Percentiles rank a stretch among this genome's conserved stretches.
Conservation (phyloP, 2,888 invertebrate genomes). For the Dermolepida albohirtum region DNA sequence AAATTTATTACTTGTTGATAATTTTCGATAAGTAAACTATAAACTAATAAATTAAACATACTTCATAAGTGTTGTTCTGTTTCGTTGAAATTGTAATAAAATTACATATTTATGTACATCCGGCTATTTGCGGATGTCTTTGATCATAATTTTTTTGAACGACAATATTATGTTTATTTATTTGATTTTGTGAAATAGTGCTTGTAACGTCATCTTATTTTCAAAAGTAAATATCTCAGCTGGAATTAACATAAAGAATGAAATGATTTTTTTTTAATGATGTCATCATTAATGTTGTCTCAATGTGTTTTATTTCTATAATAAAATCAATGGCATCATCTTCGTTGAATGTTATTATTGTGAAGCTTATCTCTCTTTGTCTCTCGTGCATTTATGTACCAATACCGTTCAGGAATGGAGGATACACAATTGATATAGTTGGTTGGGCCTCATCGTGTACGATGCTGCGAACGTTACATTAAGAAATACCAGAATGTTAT, state of each 20-base stretch:
- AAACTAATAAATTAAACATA: too few relatives aligned
- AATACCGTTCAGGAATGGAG: conserved; percentile 15
- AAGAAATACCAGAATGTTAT: conserved; percentile 41
- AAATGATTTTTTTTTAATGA: conserved; percentile 23
- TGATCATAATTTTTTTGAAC: too few relatives aligned
- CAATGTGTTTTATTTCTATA: conserved; percentile 30
- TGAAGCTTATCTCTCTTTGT: conserved; percentile 16
- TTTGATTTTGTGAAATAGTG: too few relatives aligned
- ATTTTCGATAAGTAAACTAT: too few relatives aligned
- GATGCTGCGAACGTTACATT: conserved; percentile 31
- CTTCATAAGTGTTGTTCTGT: too few relatives aligned
- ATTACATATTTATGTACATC: too few relatives aligned
- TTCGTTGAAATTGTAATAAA: too few relatives aligned
- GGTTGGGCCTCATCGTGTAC: conserved; percentile 25
- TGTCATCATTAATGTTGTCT: conserved; percentile 33
- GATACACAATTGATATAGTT: conserved; percentile 34
- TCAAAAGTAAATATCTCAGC: conserved; percentile 22
- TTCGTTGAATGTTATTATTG: conserved; percentile 33
- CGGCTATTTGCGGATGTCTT: too few relatives aligned
- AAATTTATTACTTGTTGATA: too few relatives aligned
- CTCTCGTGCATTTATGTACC: neutral
- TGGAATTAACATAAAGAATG: conserved; percentile 16
- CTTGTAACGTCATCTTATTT: neutral
- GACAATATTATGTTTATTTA: too few relatives aligned
- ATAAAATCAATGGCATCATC: conserved; percentile 33